Percentiles rank a stretch among this genome's conserved stretches.
Evolutionary conservation across 2,113 vertebrate genomes (phyloP).

Genomic region (Nycticryphes semicollaris): DNA sequence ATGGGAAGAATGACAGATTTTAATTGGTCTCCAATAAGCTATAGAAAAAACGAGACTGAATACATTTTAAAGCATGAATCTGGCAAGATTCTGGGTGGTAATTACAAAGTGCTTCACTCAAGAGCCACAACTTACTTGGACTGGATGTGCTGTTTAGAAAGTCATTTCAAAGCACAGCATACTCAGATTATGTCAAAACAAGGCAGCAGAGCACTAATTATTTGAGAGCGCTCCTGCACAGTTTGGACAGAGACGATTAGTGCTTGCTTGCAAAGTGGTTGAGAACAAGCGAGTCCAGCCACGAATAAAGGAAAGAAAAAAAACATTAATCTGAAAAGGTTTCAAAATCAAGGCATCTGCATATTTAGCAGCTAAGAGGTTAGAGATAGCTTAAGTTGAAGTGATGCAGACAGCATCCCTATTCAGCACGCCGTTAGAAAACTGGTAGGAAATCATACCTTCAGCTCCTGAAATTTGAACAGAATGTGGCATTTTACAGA

Average conservation of each 20-base stretch:
- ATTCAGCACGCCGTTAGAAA: background rate
- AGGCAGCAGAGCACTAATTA: constrained; percentile 19
- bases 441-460: background rate
- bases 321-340: background rate
- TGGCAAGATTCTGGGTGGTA: background rate
- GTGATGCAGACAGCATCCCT: background rate
- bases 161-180: background rate
- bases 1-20: background rate
- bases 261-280: background rate
- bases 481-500: background rate
- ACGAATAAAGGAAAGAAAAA: background rate
- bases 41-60: background rate
- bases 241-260: background rate
- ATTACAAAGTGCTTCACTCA: background rate
- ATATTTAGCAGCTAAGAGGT: background rate
- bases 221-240: background rate
- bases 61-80: background rate
- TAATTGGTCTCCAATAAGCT: background rate
- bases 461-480: background rate
- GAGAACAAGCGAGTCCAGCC: background rate
- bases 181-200: constrained; percentile 31
- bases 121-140: constrained; percentile 13
- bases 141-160: background rate
- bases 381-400: background rate
- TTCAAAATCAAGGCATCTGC: background rate